Conservation (phyloP, 2,113 vertebrate species). For the Shinisaurus crocodilurus region DNA sequence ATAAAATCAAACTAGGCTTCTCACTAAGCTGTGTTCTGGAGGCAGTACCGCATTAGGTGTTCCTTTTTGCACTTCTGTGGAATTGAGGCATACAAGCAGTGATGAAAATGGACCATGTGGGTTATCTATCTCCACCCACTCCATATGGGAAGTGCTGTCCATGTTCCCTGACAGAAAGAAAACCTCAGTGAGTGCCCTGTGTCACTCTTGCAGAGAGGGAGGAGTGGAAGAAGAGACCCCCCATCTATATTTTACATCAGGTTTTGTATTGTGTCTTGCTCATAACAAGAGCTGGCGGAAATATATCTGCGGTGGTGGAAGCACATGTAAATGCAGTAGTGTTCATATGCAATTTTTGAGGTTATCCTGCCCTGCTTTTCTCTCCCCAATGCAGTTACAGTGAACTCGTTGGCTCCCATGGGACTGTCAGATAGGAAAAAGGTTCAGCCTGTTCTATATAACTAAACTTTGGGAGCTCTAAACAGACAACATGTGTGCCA, state of each 20-base stretch:
- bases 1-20: not conserved
- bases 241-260: not conserved
- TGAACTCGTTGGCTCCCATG: not conserved
- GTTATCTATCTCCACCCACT: no score
- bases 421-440: constrained; percentile 38
- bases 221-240: not conserved
- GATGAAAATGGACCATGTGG: not conserved
- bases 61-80: not conserved
- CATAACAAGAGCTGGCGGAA: not conserved
- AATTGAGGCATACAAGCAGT: not conserved
- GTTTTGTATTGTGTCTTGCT: not conserved
- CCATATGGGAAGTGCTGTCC: not conserved
- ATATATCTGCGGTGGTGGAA: not conserved
- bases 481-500: constrained; percentile 68
- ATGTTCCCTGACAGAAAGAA: not conserved
- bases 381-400: not conserved
- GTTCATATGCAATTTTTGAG: not conserved
- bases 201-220: not conserved
- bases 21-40: not conserved
- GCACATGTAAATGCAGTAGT: not conserved
- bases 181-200: not conserved
- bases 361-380: constrained; percentile 25
- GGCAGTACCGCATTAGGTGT: not conserved
- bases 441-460: constrained; percentile 51
- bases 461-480: constrained; percentile 67